A percentile compares a stretch with the other conserved stretches of the same genome.
Evolutionary conservation across 2,888 invertebrate species (phyloP).

Genomic region (Standfussiana lucernea): DNA sequence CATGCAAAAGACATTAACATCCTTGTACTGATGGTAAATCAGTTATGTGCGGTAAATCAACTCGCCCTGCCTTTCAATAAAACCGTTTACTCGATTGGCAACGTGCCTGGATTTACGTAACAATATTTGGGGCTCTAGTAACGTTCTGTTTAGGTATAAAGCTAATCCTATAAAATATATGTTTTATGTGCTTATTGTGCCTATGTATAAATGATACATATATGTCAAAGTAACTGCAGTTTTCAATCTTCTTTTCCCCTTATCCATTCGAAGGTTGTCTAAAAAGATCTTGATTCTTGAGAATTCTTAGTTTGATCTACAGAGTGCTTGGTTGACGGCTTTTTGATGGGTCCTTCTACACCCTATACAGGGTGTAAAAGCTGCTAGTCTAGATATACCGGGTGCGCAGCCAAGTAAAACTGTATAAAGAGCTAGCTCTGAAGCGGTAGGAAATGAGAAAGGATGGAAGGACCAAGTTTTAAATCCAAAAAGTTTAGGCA

Average conservation of each 20-base stretch:
- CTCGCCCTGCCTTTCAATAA: slow-evolving; percentile 56
- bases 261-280: no score
- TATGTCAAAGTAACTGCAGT: neutral
- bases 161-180: neutral
- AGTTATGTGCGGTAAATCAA: slow-evolving; percentile 61
- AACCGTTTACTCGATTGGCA: slow-evolving; percentile 60
- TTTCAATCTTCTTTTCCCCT: neutral
- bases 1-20: slow-evolving; percentile 46
- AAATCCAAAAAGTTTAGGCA: slow-evolving; percentile 27
- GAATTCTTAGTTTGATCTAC: no score
- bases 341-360: neutral
- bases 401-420: slow-evolving; percentile 10
- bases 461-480: slow-evolving; percentile 34
- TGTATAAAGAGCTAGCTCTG: slow-evolving; percentile 7
- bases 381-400: neutral
- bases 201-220: neutral
- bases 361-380: neutral
- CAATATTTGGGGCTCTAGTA: slow-evolving; percentile 38
- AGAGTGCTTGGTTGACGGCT: neutral
- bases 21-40: slow-evolving; percentile 43
- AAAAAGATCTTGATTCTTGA: no score
- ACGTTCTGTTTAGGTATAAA: slow-evolving; percentile 27
- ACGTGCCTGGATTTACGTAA: slow-evolving; percentile 53
- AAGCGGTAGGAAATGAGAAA: slow-evolving; percentile 17
- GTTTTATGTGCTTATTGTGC: neutral